Evolutionary conservation across 2,888 invertebrate genomes (phyloP), one percentile per base, ranked within the genome.

Genomic region (Leistus spinibarbis): DNA sequence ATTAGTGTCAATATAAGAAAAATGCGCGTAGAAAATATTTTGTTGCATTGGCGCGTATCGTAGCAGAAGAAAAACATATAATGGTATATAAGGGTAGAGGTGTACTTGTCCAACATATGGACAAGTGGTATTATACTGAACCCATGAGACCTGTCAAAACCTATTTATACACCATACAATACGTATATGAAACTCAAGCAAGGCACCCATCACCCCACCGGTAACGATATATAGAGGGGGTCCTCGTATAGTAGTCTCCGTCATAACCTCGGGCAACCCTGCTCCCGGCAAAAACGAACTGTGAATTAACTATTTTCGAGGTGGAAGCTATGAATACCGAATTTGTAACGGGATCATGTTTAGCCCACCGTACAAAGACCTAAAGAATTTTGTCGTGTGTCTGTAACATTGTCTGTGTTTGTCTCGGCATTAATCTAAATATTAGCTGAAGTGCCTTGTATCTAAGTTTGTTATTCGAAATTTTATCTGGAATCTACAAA

Each of bases 91-190:
- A 66, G 72, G 72, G 72, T 73, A 73, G 40, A 40, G 73, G 78
- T 78, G 77, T 77, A 80, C 80, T 80, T 78, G 74, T 76, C 80
- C 80, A 85, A 82, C 85, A 86, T 85, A 86, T 86, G 85, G 82
- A 84, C 85, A 84, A 86, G 86, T 86, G 86, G 85, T 85, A 85
- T 85, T 85, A 85, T 85, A 82, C 80, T 80, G 81, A 80, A 84
- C 85, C 84, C 85, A 79, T 80, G 83, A 82, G 84, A 84, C 84
- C 83, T 84, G 84, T 84, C 84, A 83, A 83, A 84, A 83, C 83
- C 83, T 82, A 84, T 84, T 84, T 84, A 84, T 83, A 79, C 81
- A 79, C 80, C 77, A 82, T 82, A 82, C 82, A 82, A 82, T 81
- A 79, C 81, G 79, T 79, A n/a, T n/a, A 81, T 80, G 79, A 80